These are phyloP conservation scores for Parauchenoglanis punctatus DNA, from an alignment of 2,797 vertebrate genomes.

Conservation along the genomic window DNA sequence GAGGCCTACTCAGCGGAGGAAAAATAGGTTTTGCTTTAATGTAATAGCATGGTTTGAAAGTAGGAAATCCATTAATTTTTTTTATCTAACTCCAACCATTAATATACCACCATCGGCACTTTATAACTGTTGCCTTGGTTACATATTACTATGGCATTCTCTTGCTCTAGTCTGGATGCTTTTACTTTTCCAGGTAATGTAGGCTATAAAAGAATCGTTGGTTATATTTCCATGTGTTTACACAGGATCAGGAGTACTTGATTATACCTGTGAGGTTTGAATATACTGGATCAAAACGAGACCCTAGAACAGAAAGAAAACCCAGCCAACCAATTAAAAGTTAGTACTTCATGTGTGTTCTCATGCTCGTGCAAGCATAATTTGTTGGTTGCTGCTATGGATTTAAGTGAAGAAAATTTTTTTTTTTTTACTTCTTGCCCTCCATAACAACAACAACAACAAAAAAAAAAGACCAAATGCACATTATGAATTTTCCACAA, in stretches of 20 bases:
- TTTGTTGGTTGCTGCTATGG: background rate
- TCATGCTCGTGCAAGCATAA: background rate
- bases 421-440: background rate
- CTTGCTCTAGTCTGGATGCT: background rate
- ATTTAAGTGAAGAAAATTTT: background rate
- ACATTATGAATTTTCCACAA: background rate
- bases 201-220: background rate
- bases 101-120: background rate
- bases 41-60: background rate
- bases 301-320: background rate
- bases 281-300: background rate
- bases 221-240: background rate
- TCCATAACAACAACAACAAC: background rate
- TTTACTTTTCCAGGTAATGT: background rate
- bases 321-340: background rate
- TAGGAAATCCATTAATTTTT: background rate
- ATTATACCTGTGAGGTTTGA: no score
- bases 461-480: background rate
- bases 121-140: background rate
- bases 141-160: background rate
- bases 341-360: background rate
- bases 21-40: background rate
- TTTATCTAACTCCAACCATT: background rate
- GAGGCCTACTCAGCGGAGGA: background rate
- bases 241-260: background rate